Conservation (phyloP, 2,797 vertebrate species). For the Leptodactylus fallax region DNA sequence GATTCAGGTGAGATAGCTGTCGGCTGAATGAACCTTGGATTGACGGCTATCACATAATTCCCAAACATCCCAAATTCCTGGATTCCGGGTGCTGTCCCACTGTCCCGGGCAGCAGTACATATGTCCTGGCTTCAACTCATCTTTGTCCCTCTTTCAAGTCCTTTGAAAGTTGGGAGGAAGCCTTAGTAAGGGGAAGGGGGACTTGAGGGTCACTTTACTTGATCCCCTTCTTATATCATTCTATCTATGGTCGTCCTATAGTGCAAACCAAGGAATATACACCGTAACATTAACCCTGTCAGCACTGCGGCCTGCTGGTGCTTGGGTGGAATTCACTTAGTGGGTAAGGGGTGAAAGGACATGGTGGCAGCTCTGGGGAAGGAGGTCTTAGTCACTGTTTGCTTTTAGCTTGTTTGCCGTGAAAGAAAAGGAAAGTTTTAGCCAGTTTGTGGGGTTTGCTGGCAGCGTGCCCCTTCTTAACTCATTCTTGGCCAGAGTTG, state of each 20-base stretch:
- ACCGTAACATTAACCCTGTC: background rate
- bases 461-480: constrained; percentile 11
- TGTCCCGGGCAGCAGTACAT: too few species aligned
- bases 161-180: too few species aligned
- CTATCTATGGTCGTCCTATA: background rate
- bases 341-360: background rate
- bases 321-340: background rate
- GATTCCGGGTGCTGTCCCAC: too few species aligned
- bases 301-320: background rate
- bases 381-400: constrained; percentile 5
- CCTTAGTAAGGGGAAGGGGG: too few species aligned
- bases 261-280: background rate
- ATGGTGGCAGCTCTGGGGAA: background rate
- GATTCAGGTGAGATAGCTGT: too few species aligned
- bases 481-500: background rate
- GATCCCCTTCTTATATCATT: background rate
- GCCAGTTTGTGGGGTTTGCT: constrained; percentile 14
- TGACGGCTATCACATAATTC: too few species aligned
- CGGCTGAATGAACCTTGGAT: too few species aligned
- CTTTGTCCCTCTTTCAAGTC: too few species aligned
- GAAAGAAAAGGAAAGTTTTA: constrained; percentile 3
- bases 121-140: too few species aligned
- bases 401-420: background rate
- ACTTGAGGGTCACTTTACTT: too few species aligned
- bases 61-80: too few species aligned